A percentile compares a stretch with the other conserved stretches of the same genome.
Conservation (phyloP, 2,113 vertebrate species). For the Dipodomys stephensi region DNA sequence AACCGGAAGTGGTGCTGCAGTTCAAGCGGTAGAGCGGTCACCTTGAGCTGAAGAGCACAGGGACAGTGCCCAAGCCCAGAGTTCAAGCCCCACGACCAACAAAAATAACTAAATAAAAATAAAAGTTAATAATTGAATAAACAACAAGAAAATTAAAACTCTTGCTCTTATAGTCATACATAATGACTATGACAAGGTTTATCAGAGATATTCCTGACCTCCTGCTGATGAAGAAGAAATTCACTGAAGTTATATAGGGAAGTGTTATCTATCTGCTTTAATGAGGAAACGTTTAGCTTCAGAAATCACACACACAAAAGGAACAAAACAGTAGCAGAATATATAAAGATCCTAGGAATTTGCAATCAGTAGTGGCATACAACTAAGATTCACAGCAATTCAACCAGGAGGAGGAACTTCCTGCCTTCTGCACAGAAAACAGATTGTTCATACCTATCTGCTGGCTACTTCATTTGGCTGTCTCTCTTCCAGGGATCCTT, state of each 20-base stretch:
- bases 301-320: background rate
- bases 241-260: background rate
- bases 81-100: too few species aligned
- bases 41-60: too few species aligned
- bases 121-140: too few species aligned
- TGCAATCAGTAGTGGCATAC: background rate
- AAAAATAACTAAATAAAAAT: too few species aligned
- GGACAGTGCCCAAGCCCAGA: too few species aligned
- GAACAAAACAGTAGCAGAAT: background rate
- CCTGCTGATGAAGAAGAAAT: background rate
- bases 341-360: background rate
- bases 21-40: too few species aligned
- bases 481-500: background rate
- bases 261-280: background rate
- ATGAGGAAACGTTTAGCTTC: background rate
- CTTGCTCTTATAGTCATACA: background rate
- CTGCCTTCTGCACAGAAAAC: background rate
- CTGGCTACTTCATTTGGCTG: background rate
- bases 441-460: background rate
- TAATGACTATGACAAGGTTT: background rate
- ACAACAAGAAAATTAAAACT: conserved; percentile 2
- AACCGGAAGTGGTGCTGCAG: too few species aligned
- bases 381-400: background rate
- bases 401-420: background rate
- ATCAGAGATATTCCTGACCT: background rate